A percentile compares a stretch with the other conserved stretches of the same genome.
Conservation (phyloP, 1,140 invertebrate species). For the Bombus waltoni region DNA sequence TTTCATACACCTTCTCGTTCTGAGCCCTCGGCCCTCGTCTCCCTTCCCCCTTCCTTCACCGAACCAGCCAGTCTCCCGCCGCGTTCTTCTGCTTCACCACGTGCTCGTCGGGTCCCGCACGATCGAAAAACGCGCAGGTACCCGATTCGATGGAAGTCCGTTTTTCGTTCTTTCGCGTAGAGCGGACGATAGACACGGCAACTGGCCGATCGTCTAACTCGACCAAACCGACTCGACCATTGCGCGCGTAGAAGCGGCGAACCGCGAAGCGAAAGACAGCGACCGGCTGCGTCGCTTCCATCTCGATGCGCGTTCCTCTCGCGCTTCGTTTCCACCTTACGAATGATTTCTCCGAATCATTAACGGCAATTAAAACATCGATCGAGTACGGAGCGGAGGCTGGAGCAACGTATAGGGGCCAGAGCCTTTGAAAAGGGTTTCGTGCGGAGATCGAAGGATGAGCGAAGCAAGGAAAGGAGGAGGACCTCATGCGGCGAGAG, state of each 20-base stretch:
- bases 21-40: background rate
- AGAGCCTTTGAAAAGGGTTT: conserved; percentile 57
- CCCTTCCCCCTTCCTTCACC: conserved; percentile 28
- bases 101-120: conserved; percentile 18
- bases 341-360: conserved; percentile 71
- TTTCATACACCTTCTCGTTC: conserved; percentile 64
- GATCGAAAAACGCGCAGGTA: conserved; percentile 25
- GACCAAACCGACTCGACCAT: too few species aligned
- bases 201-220: conserved; percentile 17
- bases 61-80: conserved; percentile 30
- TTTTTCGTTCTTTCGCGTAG: background rate
- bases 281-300: background rate
- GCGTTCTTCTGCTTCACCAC: conserved; percentile 10
- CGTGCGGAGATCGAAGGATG: conserved; percentile 42
- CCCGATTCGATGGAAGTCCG: background rate
- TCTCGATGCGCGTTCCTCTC: conserved; percentile 9
- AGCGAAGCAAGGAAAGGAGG: conserved; percentile 52
- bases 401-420: conserved; percentile 30
- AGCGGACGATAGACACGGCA: background rate
- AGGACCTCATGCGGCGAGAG: conserved; percentile 76
- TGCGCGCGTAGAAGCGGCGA: too few species aligned
- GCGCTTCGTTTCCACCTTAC: conserved; percentile 4
- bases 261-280: conserved; percentile 36
- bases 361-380: conserved; percentile 76
- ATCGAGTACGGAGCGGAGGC: conserved; percentile 60